Evolutionary conservation across 2,113 vertebrate species (phyloP).

Genomic region (Ardeotis arabs): DNA sequence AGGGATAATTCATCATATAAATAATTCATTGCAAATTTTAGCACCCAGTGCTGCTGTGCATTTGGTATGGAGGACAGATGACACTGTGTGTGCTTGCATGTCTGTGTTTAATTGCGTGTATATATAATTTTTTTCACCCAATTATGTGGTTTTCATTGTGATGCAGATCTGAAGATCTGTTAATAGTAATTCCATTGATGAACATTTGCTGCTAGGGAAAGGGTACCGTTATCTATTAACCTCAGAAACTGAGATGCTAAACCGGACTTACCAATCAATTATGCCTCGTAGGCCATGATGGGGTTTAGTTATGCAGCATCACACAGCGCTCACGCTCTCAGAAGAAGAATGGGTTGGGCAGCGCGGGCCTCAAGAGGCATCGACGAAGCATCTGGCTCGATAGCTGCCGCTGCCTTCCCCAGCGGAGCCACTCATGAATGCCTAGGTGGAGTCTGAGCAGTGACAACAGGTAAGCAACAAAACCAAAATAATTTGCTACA

Average conservation of each 20-base stretch:
- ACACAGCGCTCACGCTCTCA: background rate
- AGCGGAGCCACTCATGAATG: background rate
- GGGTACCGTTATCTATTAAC: background rate
- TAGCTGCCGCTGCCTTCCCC: background rate
- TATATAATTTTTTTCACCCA: background rate
- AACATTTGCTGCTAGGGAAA: background rate
- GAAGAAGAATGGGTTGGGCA: background rate
- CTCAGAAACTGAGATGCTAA: background rate
- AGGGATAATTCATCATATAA: slow-evolving; percentile 37
- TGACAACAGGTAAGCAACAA: background rate
- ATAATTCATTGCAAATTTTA: slow-evolving; percentile 56
- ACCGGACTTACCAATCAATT: background rate
- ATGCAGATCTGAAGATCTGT: background rate
- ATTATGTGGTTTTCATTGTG: background rate
- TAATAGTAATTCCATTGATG: background rate
- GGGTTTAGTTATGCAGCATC: slow-evolving; percentile 17
- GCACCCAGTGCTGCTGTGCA: background rate
- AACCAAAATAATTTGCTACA: rapidly evolving
- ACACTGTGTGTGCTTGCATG: background rate
- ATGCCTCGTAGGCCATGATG: background rate
- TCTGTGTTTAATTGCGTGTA: background rate
- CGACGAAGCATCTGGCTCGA: background rate
- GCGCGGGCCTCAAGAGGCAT: background rate
- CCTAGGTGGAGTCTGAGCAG: background rate
- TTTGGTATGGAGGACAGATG: slow-evolving; percentile 10